These are phyloP conservation scores for Penaeus chinensis DNA, from an alignment of 1,140 invertebrate species.

Conservation along the genomic window DNA sequence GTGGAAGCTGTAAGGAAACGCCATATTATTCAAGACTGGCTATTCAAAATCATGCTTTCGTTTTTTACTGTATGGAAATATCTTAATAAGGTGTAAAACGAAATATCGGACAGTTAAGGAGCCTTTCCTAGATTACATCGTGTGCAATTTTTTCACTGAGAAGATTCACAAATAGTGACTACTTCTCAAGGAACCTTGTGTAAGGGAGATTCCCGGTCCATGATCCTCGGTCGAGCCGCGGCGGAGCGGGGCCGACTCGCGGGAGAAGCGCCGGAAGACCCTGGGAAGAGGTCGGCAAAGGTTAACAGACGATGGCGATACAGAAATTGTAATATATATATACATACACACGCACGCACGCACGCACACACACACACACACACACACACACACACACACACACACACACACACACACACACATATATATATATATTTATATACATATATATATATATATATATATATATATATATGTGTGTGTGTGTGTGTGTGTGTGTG, in stretches of 20 bases:
- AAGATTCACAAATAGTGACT: background rate
- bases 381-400: too few relatives aligned
- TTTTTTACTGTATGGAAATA: background rate
- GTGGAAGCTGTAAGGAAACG: background rate
- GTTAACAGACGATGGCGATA: background rate
- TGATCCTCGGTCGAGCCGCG: conserved; percentile 6
- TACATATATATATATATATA: too few relatives aligned
- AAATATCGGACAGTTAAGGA: too few relatives aligned
- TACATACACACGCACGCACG: too few relatives aligned
- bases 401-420: too few relatives aligned
- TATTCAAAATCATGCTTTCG: background rate
- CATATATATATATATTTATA: too few relatives aligned
- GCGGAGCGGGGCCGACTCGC: background rate
- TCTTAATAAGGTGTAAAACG: too few relatives aligned
- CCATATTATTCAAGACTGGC: background rate
- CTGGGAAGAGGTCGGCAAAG: too few relatives aligned
- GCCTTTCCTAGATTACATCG: background rate
- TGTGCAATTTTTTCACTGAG: background rate
- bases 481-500: too few relatives aligned
- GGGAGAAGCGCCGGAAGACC: background rate
- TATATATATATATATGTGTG: too few relatives aligned
- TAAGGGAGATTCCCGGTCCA: background rate
- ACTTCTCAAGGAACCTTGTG: background rate
- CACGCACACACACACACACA: too few relatives aligned
- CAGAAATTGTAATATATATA: background rate